These are phyloP conservation scores for Dysidea cf. avara DNA, from an alignment of 37 sponge, comb jelly and placozoan species.

Conservation along the genomic window DNA sequence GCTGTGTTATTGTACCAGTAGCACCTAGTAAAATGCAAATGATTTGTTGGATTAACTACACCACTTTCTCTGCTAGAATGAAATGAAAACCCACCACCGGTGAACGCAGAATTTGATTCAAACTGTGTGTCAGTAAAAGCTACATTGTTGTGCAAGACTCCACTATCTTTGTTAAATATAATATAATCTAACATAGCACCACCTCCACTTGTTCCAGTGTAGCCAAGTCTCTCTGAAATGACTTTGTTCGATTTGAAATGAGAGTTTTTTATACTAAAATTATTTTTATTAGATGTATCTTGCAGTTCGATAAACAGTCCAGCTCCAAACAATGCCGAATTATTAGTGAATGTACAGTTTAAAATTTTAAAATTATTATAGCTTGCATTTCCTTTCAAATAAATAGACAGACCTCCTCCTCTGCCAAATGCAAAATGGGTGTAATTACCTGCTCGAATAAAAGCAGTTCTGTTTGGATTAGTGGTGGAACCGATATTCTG, in stretches of 20 bases:
- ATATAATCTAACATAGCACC: no score
- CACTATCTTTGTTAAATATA: no score
- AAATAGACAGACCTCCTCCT: slow-evolving; percentile 69
- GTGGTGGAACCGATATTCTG: slow-evolving; percentile 20
- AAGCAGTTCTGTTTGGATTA: background rate
- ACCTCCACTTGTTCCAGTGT: no score
- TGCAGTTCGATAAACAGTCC: slow-evolving; percentile 64
- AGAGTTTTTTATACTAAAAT: slow-evolving; percentile 4
- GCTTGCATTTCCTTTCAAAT: slow-evolving; percentile 53
- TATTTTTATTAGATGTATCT: slow-evolving; percentile 31
- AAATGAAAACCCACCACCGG: no score
- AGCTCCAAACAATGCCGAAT: slow-evolving; percentile 64
- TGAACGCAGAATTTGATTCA: no score
- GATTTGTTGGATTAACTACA: no score
- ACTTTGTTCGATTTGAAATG: background rate
- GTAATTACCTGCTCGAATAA: slow-evolving; percentile 11
- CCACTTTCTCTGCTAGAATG: no score
- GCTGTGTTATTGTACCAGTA: no score
- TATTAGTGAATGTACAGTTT: slow-evolving; percentile 40
- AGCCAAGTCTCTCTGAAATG: no score
- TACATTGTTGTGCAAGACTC: no score
- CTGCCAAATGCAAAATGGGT: slow-evolving; percentile 64
- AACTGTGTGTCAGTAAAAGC: no score
- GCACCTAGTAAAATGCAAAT: no score
- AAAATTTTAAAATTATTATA: slow-evolving; percentile 35